Evolutionary conservation across 2,113 vertebrate species (phyloP).

Genomic region (Hyla sarda): DNA sequence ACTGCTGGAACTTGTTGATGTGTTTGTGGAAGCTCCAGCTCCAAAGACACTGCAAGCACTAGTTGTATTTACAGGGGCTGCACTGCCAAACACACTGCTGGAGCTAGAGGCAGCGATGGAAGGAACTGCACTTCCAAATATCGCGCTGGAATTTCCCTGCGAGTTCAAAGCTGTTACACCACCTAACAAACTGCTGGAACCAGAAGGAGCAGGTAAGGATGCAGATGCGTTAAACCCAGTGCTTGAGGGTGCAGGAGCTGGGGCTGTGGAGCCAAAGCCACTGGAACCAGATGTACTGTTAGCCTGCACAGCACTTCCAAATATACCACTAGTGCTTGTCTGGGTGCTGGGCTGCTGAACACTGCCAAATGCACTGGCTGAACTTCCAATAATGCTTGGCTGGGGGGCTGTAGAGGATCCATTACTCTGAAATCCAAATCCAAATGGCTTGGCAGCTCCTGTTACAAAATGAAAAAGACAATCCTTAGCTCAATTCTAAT

Average conservation of each 20-base stretch:
- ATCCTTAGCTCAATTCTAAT: not conserved
- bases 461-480: slow-evolving; percentile 63
- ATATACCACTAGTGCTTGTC: not conserved
- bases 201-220: not conserved
- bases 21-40: slow-evolving; percentile 26
- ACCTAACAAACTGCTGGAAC: not conserved
- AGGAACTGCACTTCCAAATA: slow-evolving; percentile 26
- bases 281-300: not conserved
- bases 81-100: slow-evolving; percentile 37
- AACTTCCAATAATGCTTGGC: not conserved
- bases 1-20: slow-evolving; percentile 32
- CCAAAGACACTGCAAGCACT: slow-evolving; percentile 67
- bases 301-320: not conserved
- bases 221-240: not conserved
- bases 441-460: slow-evolving; percentile 73
- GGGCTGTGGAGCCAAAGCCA: not conserved
- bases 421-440: slow-evolving; percentile 81
- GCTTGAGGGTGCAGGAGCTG: not conserved
- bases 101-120: not conserved
- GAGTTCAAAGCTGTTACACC: not conserved
- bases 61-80: slow-evolving; percentile 12
- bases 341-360: slow-evolving; percentile 11
- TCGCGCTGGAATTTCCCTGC: not conserved
- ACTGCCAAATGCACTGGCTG: slow-evolving; percentile 54
- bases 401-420: not conserved